Evolutionary conservation across 1,140 invertebrate genomes (phyloP).

Genomic region (Vanessa tameamea): DNA sequence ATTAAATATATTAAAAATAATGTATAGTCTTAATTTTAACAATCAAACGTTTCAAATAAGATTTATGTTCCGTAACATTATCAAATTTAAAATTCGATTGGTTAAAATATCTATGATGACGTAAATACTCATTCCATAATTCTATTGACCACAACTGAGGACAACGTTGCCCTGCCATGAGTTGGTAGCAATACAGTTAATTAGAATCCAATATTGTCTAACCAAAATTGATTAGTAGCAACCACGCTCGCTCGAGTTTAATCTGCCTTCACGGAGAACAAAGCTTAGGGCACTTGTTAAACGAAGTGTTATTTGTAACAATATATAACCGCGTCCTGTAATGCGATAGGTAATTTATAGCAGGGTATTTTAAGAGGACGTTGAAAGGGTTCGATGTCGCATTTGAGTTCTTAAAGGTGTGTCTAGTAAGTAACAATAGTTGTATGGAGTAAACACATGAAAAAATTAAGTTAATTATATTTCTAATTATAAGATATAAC

Average conservation of each 20-base stretch:
- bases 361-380: conserved; percentile 4
- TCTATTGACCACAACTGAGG: conserved; percentile 44
- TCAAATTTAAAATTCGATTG: neutral
- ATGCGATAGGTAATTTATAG: conserved; percentile 27
- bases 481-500: too few relatives aligned
- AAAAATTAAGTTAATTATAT: too few relatives aligned
- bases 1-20: too few relatives aligned
- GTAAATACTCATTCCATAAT: conserved; percentile 15
- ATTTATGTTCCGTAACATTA: too few relatives aligned
- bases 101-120: neutral
- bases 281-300: conserved; percentile 53
- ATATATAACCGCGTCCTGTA: conserved; percentile 28
- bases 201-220: conserved; percentile 78
- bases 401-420: conserved; percentile 3
- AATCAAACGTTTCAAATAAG: too few relatives aligned
- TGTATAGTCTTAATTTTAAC: too few relatives aligned
- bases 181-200: conserved; percentile 60
- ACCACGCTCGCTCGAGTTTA: conserved; percentile 57
- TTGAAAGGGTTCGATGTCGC: conserved; percentile 11
- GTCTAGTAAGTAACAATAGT: neutral
- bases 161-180: conserved; percentile 41
- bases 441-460: too few relatives aligned
- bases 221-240: conserved; percentile 72
- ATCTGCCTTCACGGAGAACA: conserved; percentile 59
- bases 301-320: conserved; percentile 52